Percentiles rank a stretch among this genome's conserved stretches.
phyloP scores from a whole-genome alignment of 2,888 invertebrate species.

The Laothoe populi region DNA sequence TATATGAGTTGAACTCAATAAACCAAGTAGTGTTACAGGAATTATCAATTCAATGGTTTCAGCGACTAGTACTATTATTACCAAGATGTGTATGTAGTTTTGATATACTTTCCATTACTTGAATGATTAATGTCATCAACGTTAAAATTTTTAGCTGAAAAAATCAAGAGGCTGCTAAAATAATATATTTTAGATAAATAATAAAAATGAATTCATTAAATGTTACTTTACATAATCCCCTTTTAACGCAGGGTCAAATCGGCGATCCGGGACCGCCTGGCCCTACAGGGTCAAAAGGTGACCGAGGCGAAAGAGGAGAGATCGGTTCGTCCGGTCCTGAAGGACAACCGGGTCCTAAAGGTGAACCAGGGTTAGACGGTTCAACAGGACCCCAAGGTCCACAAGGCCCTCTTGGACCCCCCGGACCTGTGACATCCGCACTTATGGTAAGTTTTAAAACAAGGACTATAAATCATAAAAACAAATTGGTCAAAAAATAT shows the following conservation, averaged over 20 bases:
- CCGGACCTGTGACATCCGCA: constrained; percentile 58
- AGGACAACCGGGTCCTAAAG: constrained; percentile 91
- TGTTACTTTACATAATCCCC: too few species aligned
- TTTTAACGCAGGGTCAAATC: constrained; percentile 85
- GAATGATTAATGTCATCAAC: too few species aligned
- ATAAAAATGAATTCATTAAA: too few species aligned
- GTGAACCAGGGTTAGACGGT: constrained; percentile 90
- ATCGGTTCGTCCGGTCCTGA: constrained; percentile 86
- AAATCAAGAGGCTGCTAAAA: too few species aligned
- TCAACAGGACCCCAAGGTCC: constrained; percentile 87
- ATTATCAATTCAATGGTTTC: too few species aligned
- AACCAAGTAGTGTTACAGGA: too few species aligned
- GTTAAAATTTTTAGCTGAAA: too few species aligned
- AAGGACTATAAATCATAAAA: background rate
- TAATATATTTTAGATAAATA: too few species aligned
- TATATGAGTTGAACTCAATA: too few species aligned
- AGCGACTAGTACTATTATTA: too few species aligned
- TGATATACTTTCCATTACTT: too few species aligned
- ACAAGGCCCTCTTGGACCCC: constrained; percentile 88
- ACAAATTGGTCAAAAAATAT: background rate
- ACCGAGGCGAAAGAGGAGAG: constrained; percentile 89
- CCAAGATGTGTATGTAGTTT: too few species aligned
- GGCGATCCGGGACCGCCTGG: constrained; percentile 90
- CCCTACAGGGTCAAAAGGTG: constrained; percentile 85
- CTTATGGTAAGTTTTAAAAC: constrained; percentile 57